These are phyloP conservation scores for Spheniscus humboldti DNA, from an alignment of 2,797 vertebrate species.

Conservation along the genomic window DNA sequence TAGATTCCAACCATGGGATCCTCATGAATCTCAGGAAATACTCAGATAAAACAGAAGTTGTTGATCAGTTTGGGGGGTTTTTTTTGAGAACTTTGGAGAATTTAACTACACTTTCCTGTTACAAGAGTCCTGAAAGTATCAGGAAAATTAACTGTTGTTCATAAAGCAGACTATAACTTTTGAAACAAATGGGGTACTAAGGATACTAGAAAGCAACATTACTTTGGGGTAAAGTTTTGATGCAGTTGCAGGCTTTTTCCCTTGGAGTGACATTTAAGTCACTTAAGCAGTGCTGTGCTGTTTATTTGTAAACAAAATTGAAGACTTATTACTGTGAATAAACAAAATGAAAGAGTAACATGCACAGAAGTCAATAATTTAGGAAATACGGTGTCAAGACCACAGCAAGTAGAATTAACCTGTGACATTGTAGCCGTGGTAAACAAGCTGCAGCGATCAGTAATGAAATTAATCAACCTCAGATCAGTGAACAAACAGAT, in stretches of 20 bases:
- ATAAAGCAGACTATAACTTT: neutral
- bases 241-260: neutral
- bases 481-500: constrained; percentile 21
- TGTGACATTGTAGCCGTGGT: neutral
- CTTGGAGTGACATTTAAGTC: neutral
- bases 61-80: neutral
- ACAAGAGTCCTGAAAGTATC: neutral
- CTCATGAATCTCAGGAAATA: neutral
- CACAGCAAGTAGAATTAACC: constrained; percentile 17
- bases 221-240: neutral
- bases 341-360: neutral
- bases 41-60: neutral
- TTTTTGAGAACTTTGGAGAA: neutral
- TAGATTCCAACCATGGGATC: neutral
- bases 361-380: constrained; percentile 1
- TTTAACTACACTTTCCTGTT: neutral
- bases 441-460: constrained; percentile 37
- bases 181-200: neutral
- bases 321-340: constrained; percentile 34
- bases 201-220: neutral
- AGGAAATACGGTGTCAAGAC: neutral
- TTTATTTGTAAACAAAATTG: neutral
- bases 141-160: neutral
- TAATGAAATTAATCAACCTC: constrained; percentile 49
- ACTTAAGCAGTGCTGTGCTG: neutral